Evolutionary conservation across 2,113 vertebrate species (phyloP).

Genomic region (Microcebus ravelobensis): DNA sequence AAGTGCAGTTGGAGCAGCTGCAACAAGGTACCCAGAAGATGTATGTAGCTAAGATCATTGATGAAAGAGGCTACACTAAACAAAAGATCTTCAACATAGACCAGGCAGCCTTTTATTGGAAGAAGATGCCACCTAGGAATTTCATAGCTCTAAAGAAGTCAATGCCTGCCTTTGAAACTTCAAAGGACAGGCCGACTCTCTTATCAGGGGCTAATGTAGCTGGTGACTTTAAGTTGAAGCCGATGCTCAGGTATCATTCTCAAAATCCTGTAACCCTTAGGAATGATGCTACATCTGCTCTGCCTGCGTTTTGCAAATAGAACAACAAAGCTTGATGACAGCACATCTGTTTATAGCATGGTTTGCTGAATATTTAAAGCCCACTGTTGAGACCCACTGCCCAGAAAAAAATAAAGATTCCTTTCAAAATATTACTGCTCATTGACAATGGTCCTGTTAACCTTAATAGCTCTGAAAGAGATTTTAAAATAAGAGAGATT

Average conservation of each 20-base stretch:
- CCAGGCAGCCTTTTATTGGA: not conserved
- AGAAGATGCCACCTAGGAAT: not conserved
- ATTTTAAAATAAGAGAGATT: not conserved
- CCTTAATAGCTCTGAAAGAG: not conserved
- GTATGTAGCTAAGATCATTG: not conserved
- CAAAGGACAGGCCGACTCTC: not conserved
- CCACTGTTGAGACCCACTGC: not conserved
- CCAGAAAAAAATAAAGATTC: not conserved
- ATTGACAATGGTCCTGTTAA: not conserved
- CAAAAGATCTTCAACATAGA: not conserved
- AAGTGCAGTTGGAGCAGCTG: not conserved
- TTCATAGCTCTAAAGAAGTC: not conserved
- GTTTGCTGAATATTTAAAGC: not conserved
- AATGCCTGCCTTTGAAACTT: not conserved
- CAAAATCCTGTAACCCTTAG: not conserved
- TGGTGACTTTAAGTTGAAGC: not conserved
- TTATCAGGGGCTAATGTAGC: not conserved
- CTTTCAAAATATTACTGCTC: not conserved
- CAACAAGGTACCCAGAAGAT: not conserved
- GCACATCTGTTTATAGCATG: not conserved
- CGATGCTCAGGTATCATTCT: not conserved
- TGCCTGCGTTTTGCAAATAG: not conserved
- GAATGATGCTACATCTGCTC: not conserved
- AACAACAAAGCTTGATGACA: not conserved
- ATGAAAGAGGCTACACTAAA: not conserved